Evolutionary conservation across 2,113 vertebrate genomes (phyloP), one percentile per base, ranked within the genome.

Genomic region (Panurus biarmicus): DNA sequence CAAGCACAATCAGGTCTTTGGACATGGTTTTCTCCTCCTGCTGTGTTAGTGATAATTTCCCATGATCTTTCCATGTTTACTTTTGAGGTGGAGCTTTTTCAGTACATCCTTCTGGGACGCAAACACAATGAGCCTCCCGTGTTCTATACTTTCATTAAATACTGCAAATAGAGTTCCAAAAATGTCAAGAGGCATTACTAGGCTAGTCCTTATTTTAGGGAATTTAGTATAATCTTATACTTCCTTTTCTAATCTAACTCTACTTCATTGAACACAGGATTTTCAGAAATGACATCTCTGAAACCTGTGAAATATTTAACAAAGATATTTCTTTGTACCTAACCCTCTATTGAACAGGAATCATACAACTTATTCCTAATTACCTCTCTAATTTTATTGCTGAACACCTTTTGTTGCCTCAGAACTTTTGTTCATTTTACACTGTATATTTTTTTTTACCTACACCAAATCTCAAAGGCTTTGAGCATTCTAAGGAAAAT

Each of bases 51-150:
- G 84, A 85, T 87, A 75, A 69, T 93, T 85, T 91, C 64, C 84
- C 24, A 6, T 56, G 38, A 40, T 78, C 47, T 87, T 85, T 75
- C 84, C 22, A 6, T 95, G 54, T 96, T 95, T 89, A 36, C 58
- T 93, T 95, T 87, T 78, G 58, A 93, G 84, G 85, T 94, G 66
- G 87, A 90, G 90, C 65, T 93, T 94, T 96, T 84, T 84, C 56
- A 70, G 1, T 60, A 77, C 36, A 88, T 86, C 78, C 45, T 93
- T 94, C 90, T 74, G 50, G 73, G 50, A 72, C n/a, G 57, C 40
- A 87, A 93, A 72, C 20, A 40, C 18, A n/a, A 0, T 58, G 61
- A 85, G n/a, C 40, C 25, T 91, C 48, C 56, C 45, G 20, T 17
- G 24, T 83, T 86, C 11, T 70, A 2, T 36, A 28, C 19, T 87